phyloP scores from a whole-genome alignment of 2,113 vertebrate species.

The Neomonachus schauinslandi region DNA sequence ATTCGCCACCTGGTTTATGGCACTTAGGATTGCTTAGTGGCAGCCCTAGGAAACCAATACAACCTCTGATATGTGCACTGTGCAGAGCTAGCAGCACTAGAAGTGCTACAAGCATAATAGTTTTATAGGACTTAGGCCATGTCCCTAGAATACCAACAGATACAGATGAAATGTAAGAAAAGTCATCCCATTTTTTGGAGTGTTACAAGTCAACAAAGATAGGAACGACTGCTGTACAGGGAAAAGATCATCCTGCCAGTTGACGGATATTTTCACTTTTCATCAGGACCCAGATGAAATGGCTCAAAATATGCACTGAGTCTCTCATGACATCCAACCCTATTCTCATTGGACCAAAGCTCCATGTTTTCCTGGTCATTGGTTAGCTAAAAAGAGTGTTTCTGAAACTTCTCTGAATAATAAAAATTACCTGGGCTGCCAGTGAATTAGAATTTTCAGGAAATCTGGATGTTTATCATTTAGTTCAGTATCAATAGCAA shows the following conservation, averaged over 20 bases:
- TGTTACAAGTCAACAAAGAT: neutral
- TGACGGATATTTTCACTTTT: neutral
- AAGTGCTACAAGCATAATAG: neutral
- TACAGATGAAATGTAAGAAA: neutral
- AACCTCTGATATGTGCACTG: accelerated
- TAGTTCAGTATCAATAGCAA: neutral
- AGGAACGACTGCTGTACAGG: too few relatives aligned
- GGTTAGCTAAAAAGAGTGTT: neutral
- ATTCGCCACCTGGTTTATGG: neutral
- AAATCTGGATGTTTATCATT: neutral
- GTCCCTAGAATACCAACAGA: neutral
- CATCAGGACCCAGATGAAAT: neutral
- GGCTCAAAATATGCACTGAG: neutral
- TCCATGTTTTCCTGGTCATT: neutral
- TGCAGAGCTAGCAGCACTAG: neutral
- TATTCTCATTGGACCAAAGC: neutral
- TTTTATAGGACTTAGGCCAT: neutral
- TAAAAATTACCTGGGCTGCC: conserved; percentile 26
- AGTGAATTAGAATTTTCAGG: neutral
- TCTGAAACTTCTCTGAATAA: conserved; percentile 20
- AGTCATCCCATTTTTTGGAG: neutral
- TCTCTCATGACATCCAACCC: neutral
- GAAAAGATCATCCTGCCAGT: neutral
- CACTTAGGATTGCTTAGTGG: neutral
- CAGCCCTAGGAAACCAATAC: neutral